Percentiles rank a stretch among this genome's conserved stretches.
phyloP scores from a whole-genome alignment of 1,140 invertebrate genomes.

The Bombus impatiens region DNA sequence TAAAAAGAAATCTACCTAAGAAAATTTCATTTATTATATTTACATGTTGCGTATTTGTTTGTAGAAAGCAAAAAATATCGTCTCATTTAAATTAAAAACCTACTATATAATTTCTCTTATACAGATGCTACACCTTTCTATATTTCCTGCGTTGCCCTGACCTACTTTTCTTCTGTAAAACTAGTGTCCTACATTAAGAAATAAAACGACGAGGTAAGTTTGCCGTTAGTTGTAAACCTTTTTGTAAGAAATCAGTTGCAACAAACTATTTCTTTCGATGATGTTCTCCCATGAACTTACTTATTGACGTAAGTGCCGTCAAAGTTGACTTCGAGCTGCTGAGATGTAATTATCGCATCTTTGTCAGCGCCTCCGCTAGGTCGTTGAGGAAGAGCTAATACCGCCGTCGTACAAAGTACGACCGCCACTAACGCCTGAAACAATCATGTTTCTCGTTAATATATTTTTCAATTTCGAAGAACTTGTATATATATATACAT shows the following conservation, averaged over 20 bases:
- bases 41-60: not conserved
- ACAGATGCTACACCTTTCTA: not conserved
- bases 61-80: not conserved
- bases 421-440: slow-evolving; percentile 75
- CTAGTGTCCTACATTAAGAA: not conserved
- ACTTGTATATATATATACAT: not conserved
- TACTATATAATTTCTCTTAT: not conserved
- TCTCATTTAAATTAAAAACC: not conserved
- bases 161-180: not conserved
- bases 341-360: slow-evolving; percentile 83
- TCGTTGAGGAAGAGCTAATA: slow-evolving; percentile 76
- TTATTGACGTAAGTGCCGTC: slow-evolving; percentile 86
- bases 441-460: not conserved
- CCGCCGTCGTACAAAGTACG: slow-evolving; percentile 76
- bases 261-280: not conserved
- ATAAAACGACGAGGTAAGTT: not conserved
- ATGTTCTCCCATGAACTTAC: slow-evolving; percentile 65
- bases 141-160: not conserved
- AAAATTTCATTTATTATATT: not conserved
- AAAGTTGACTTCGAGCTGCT: slow-evolving; percentile 84
- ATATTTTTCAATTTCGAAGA: not conserved
- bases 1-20: not conserved
- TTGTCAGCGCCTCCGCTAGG: slow-evolving; percentile 75
- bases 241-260: not conserved
- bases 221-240: not conserved